Base-by-base conservation (phyloP, 2,797 vertebrate species). In the Channallabes apus region DNA sequence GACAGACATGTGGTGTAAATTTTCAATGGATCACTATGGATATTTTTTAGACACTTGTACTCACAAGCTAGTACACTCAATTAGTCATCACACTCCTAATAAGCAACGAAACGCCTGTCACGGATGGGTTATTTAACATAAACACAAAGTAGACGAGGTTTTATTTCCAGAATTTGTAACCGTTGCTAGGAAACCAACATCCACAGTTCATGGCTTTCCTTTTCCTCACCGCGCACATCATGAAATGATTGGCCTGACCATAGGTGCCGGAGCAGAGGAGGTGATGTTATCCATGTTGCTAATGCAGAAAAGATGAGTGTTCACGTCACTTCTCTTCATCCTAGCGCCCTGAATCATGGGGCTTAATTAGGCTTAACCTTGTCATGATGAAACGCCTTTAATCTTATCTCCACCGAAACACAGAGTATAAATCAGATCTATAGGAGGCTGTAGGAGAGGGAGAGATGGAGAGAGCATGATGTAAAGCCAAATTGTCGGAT, bases 321-420 rank as follows among this genome's bases (percentile, higher is more conserved):
- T 69, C 24, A 27, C 64, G 18, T 72, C 24, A 54, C 35, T 32
- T 7, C 58, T 69, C 32, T 38, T 58, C 80, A 85, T 32, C 81
- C 80, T 81, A 32, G 27, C 58, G 61, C 75, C 61, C 54, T 77
- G 38, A 51, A 80, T 85, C 81, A 59, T 11, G 56, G 80, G 83
- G 65, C 65, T 35, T 80, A 71, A 85, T 83, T 61, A 86, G 64
- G 51, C 77, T 86, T 86, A 84, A 86, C 83, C 86, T 85, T 67
- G 51, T 85, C 85, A 73, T 35, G 80, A 65, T 51, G 17, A 59
- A 80, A 84, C 41, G 41, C 41, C 83, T 89, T 89, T 88, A 82
- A 88, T 88, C 86, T 89, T 80, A 61, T 80, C 58, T 82, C 29
- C 58, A 54, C 62, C 77, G 22, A 29, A 75, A 71, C 4, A 1